Evolutionary conservation across 2,113 vertebrate species (phyloP), one percentile per base, ranked within the genome.

Genomic region (Gambusia affinis): DNA sequence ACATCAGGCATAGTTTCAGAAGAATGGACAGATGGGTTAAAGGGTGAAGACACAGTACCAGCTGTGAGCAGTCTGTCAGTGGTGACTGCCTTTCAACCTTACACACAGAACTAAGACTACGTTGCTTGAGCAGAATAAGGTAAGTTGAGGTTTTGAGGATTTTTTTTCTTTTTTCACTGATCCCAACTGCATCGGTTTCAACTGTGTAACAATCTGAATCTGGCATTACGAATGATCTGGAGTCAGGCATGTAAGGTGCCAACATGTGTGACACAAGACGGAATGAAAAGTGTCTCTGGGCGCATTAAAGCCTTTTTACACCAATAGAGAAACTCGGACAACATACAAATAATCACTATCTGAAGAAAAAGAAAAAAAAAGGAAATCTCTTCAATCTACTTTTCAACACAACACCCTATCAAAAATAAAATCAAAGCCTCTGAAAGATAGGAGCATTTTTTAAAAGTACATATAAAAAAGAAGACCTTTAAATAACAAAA

Each of bases 361-460:
- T 62, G 82, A 75, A 71, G 51, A 39, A 83, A 70, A 11, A 17
- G 3, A n/a, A n/a, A n/a, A 8, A 57, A 2, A 57, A 57, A 57
- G 22, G 24, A 57, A 22, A 2, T 77, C 76, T 76, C 54, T 47
- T 5, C 15, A 47, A 62, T 75, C 75, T 66, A 74, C 79, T 76
- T 87, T 42, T 77, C 51, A 70, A 79, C 69, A 85, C 79, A 72
- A 84, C 85, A 89, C 86, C 62, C 84, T 87, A 92, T 89, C 81
- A 92, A 92, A 93, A 91, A 91, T 91, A 89, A 92, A 92, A 89
- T 84, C 72, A 81, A 85, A 84, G 77, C 69, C 78, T 88, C 79
- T 86, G 80, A 80, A 88, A 91, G 91, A 91, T 90, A 42, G 89
- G 79, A 82, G 61, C 63, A 72, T 79, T 81, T 91, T 70, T 87